Base-by-base conservation (phyloP, 2,797 vertebrate species). In the Cossypha dichroa region DNA sequence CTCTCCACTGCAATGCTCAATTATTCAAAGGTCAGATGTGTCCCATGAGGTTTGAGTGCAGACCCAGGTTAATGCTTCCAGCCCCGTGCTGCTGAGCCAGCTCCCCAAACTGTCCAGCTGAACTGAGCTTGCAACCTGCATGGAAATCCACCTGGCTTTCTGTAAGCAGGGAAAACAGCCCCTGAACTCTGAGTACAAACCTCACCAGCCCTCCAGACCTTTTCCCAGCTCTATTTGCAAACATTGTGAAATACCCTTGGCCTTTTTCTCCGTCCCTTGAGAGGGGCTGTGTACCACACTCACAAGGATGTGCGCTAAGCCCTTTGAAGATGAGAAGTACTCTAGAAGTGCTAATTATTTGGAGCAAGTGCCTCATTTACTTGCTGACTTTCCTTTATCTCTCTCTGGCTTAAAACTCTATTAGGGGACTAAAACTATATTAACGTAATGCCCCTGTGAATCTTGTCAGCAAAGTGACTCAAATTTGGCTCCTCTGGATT, bases 281-380 rank as follows among this genome's bases (percentile, higher is more conserved):
- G 81, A 48, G 26, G 15, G 33, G 9, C 49, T 62, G 63, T 34
- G 40, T 67, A 56, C 55, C 74, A 43, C 38, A 15, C 51, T 76
- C 52, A 22, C 23, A 22, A 41, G 82, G 66, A 73, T 66, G 41
- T 45, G 49, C 79, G 15, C 43, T 63, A 17, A 90, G 70, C 60
- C 45, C 67, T 95, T 95, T 81, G 94, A 90, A 81, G 80, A 93
- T 84, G 49, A 94, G 62, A 41, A 83, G 69, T 69, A 19, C 72
- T 90, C 78, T 49, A 55, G 79, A 94, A 94, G 80, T 64, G 58
- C 67, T 96, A 85, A 96, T 96, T 95, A 96, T 92, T 93, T 94
- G 68, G 91, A 93, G 67, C 73, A 70, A 70, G 60, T 0, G 2
- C 87, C 86, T 96, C 80, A 92, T 95, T 97, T 92, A 81, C 1